Evolutionary conservation across 1,140 invertebrate species (phyloP), one percentile per base, ranked within the genome.

Genomic region (Propsilocerus akamusi): DNA sequence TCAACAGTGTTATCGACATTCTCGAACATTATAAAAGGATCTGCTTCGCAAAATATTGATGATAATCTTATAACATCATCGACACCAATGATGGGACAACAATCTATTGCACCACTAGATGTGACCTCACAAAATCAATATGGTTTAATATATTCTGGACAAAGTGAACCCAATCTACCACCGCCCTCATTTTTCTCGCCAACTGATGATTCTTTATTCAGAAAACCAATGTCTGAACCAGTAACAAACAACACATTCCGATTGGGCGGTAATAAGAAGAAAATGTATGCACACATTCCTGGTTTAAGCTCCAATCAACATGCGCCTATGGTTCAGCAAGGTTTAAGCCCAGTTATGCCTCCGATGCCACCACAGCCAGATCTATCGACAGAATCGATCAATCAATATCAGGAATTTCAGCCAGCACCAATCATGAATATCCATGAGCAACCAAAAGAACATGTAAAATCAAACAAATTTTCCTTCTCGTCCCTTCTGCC

Each of bases 1-100:
- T 75, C 70, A 25, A 72, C 69, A 23, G 73, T 75, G 0, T 72
- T 75, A 49, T 72, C 69, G 4, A 73, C 72, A 4, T 75, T 75
- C 54, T 73, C 72, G 0, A 74, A 67, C 50, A 70, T 73, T 17
- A 60, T 65, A 48, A 54, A 50, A 14, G 52, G 47, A 10, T 61
- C 61, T 53, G 54, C 34, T 7, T 34, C 51, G 12, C 46, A 26
- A 12, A 25, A 4, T 4, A 2, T 47, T 25, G 24, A 25, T 24
- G 24, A 25, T 23, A 10, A 47, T n/a, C 24, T 8, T 22, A 47
- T 17, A 37, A n/a, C 26, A 25, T 8, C 20, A 32, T 5, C 20
- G 17, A 26, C 3, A 23, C 12, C 49, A 48, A 20, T 20, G 6
- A 34, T 20, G 14, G 20, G 12, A 23, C 22, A 32, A 30, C 26